Evolutionary conservation across 2,113 vertebrate genomes (phyloP).

Genomic region (Connochaetes taurinus): DNA sequence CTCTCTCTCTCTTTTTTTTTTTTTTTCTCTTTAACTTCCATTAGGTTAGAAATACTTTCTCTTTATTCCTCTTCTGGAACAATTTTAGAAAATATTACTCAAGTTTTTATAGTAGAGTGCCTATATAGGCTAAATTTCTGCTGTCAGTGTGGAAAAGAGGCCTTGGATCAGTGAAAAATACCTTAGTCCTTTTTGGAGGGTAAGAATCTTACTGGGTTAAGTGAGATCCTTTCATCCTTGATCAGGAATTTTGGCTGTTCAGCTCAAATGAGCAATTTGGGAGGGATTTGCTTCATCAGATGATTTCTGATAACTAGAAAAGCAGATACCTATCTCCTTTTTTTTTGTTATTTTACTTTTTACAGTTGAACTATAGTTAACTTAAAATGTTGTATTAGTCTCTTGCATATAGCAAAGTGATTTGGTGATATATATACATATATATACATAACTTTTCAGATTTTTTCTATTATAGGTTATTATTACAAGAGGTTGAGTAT

Average conservation of each 20-base stretch:
- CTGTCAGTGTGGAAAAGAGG: neutral
- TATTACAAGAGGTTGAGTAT: neutral
- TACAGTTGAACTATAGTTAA: neutral
- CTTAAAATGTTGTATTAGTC: neutral
- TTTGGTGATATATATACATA: neutral
- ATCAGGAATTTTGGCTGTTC: neutral
- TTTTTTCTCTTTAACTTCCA: neutral
- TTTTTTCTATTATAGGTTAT: neutral
- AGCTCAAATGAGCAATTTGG: neutral
- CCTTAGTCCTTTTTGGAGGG: accelerated
- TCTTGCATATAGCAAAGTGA: neutral
- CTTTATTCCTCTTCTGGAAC: neutral
- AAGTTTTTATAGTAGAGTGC: neutral
- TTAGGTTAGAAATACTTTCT: neutral
- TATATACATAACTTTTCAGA: neutral
- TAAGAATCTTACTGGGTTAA: neutral
- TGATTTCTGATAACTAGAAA: neutral
- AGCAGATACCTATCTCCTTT: neutral
- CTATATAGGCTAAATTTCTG: neutral
- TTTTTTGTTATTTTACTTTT: neutral
- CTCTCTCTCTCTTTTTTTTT: accelerated
- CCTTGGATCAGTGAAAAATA: neutral
- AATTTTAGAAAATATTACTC: neutral
- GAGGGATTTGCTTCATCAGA: neutral
- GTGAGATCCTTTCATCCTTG: accelerated